Conservation (phyloP, 2,113 vertebrate species). For the Cyrtonyx montezumae region DNA sequence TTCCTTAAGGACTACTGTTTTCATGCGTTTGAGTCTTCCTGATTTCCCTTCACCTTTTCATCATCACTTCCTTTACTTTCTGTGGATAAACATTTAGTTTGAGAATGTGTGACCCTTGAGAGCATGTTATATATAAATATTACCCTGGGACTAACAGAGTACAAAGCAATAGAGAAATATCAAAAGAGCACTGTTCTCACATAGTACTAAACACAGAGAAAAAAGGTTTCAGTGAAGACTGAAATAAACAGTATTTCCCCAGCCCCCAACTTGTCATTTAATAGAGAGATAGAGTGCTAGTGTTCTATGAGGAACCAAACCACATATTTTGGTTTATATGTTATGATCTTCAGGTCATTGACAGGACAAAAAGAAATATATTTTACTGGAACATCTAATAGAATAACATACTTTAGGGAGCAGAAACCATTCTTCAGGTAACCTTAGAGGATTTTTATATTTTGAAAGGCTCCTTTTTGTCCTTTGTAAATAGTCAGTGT, state of each 20-base stretch:
- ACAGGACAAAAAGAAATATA: not conserved
- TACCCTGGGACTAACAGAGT: not conserved
- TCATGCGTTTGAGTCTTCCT: not conserved
- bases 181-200: not conserved
- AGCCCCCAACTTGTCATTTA: not conserved
- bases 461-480: not conserved
- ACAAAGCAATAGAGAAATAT: not conserved
- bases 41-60: not conserved
- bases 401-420: not conserved
- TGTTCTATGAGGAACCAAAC: not conserved
- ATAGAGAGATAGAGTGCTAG: not conserved
- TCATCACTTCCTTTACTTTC: not conserved
- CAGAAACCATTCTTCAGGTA: not conserved
- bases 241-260: not conserved
- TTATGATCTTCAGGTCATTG: not conserved
- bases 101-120: not conserved
- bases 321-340: not conserved
- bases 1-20: slow-evolving; percentile 14
- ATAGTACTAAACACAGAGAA: not conserved
- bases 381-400: not conserved
- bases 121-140: not conserved
- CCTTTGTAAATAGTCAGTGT: not conserved
- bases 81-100: not conserved
- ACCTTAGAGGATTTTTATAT: not conserved
- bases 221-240: not conserved